Conservation (phyloP, 2,113 vertebrate genomes). For the Eurystomus gularis region DNA sequence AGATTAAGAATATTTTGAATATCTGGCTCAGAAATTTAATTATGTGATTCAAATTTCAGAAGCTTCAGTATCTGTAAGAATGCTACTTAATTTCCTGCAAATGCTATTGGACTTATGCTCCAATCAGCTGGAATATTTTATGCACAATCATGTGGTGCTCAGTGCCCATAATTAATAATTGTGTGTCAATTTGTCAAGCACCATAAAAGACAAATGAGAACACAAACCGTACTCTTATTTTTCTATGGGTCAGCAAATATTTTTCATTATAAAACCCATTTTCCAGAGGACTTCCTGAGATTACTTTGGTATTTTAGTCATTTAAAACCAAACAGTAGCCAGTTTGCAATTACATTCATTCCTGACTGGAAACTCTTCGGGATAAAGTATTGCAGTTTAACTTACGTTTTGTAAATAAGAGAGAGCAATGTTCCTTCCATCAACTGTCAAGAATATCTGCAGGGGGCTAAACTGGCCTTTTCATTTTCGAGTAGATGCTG, state of each 20-base stretch:
- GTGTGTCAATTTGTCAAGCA: conserved; percentile 56
- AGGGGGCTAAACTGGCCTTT: not conserved
- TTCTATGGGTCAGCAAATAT: conserved; percentile 44
- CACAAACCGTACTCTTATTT: not conserved
- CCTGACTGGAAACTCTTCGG: not conserved
- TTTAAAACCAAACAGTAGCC: conserved; percentile 18
- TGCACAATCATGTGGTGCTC: conserved; percentile 54
- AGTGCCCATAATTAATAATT: conserved; percentile 70
- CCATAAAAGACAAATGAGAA: conserved; percentile 57
- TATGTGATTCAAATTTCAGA: conserved; percentile 59
- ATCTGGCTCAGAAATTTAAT: conserved; percentile 62
- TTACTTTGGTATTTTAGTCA: conserved; percentile 25
- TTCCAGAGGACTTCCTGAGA: conserved; percentile 23
- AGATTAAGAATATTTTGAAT: conserved; percentile 50
- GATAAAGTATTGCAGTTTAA: not conserved
- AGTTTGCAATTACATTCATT: not conserved
- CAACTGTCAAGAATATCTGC: not conserved
- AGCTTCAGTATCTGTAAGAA: conserved; percentile 63
- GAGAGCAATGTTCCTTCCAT: not conserved
- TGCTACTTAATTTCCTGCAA: conserved; percentile 62
- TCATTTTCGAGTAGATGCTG: not conserved
- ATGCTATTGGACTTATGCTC: conserved; percentile 53
- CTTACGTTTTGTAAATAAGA: not conserved
- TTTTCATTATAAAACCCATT: conserved; percentile 51
- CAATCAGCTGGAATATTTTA: conserved; percentile 65